Evolutionary conservation across 2,113 vertebrate species (phyloP).

Genomic region (Regulus satrapa): DNA sequence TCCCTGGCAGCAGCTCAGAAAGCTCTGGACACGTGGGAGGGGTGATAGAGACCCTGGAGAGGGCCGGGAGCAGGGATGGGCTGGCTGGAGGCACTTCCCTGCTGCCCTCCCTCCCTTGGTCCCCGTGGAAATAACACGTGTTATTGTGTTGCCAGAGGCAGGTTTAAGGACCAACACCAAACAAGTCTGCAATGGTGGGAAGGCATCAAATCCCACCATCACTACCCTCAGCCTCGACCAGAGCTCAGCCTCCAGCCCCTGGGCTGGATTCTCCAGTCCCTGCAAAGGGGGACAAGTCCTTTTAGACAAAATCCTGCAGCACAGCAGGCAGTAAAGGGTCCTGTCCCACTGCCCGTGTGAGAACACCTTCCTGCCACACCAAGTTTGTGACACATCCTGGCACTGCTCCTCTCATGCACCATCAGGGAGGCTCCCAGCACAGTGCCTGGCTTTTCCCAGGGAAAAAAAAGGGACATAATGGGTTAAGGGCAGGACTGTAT

Average conservation of each 20-base stretch:
- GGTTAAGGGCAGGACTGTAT: not conserved
- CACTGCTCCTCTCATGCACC: not conserved
- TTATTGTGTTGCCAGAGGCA: not conserved
- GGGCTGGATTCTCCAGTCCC: not conserved
- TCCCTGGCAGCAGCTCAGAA: not conserved
- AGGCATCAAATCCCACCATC: not conserved
- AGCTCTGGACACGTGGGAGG: not conserved
- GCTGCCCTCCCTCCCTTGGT: not conserved
- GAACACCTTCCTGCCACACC: not conserved
- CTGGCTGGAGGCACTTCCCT: not conserved
- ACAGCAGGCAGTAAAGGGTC: not conserved
- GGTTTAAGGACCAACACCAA: not conserved
- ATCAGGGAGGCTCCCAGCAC: not conserved
- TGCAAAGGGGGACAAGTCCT: not conserved
- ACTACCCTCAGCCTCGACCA: rapidly evolving
- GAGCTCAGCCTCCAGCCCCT: not conserved
- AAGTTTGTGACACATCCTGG: not conserved
- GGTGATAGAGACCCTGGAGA: not conserved
- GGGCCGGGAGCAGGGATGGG: rapidly evolving
- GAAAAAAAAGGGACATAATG: not conserved
- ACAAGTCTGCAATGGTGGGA: not conserved
- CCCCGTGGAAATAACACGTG: not conserved
- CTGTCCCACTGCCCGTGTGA: not conserved
- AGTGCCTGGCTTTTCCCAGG: not conserved
- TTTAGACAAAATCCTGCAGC: not conserved